Conservation (phyloP, 1,140 invertebrate genomes). For the Bilobella aurantiaca region DNA sequence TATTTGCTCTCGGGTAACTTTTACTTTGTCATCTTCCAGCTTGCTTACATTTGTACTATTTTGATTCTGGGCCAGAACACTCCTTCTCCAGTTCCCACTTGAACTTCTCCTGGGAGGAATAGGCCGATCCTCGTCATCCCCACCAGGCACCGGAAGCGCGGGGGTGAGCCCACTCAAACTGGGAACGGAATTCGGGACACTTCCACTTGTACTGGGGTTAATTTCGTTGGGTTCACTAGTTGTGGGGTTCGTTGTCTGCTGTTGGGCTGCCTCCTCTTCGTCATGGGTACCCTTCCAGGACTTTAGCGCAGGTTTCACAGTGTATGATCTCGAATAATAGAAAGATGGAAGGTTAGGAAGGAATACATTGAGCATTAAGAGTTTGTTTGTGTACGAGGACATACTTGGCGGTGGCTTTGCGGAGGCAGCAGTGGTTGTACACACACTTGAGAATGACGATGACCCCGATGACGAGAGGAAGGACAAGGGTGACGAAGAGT, state of each 20-base stretch:
- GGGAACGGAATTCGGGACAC: background rate
- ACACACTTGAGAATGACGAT: slow-evolving; percentile 33
- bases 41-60: background rate
- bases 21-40: too few species aligned
- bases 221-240: background rate
- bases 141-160: background rate
- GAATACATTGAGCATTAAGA: background rate
- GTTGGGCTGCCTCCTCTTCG: background rate
- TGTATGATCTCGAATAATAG: background rate
- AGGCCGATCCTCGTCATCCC: background rate
- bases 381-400: slow-evolving; percentile 30
- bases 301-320: background rate
- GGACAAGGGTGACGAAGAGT: slow-evolving; percentile 25
- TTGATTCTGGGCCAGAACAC: background rate
- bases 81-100: background rate
- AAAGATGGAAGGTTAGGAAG: background rate
- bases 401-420: slow-evolving; percentile 33
- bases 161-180: background rate
- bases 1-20: too few species aligned
- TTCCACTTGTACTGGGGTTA: background rate
- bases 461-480: slow-evolving; percentile 31
- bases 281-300: background rate
- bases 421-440: slow-evolving; percentile 32
- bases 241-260: background rate
- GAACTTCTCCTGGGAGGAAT: background rate